Evolutionary conservation across 2,113 vertebrate species (phyloP).

Genomic region (Serinus canaria): DNA sequence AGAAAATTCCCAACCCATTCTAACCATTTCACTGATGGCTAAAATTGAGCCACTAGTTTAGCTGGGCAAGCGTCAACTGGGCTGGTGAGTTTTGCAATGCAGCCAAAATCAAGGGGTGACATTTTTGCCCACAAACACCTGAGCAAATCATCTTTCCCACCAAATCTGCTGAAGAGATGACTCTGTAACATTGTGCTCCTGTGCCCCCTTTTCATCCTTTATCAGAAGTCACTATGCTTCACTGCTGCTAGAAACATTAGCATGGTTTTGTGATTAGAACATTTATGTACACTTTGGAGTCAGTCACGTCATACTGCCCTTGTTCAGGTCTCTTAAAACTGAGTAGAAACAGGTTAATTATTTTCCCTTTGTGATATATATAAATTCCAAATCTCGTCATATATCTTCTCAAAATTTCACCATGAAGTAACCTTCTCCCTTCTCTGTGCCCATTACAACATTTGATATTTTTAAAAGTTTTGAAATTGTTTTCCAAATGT

Average conservation of each 20-base stretch:
- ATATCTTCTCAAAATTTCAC: background rate
- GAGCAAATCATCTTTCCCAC: background rate
- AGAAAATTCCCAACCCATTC: background rate
- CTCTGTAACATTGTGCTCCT: background rate
- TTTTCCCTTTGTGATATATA: background rate
- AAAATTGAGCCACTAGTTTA: background rate
- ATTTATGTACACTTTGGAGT: background rate
- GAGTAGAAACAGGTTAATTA: background rate
- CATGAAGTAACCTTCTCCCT: background rate
- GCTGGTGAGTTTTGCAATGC: background rate
- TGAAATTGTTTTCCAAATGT: background rate
- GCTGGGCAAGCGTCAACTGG: accelerated
- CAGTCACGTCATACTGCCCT: background rate
- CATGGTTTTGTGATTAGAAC: background rate
- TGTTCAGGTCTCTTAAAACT: conserved; percentile 1
- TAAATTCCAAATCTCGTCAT: background rate
- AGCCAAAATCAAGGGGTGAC: background rate
- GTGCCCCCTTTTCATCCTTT: background rate
- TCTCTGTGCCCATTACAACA: background rate
- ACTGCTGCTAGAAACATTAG: background rate
- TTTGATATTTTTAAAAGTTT: background rate
- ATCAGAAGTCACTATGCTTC: background rate
- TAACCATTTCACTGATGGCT: background rate
- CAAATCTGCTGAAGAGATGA: background rate
- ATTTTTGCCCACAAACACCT: background rate